Evolutionary conservation across 2,113 vertebrate genomes (phyloP), one percentile per base, ranked within the genome.

Genomic region (Notiomystis cincta): DNA sequence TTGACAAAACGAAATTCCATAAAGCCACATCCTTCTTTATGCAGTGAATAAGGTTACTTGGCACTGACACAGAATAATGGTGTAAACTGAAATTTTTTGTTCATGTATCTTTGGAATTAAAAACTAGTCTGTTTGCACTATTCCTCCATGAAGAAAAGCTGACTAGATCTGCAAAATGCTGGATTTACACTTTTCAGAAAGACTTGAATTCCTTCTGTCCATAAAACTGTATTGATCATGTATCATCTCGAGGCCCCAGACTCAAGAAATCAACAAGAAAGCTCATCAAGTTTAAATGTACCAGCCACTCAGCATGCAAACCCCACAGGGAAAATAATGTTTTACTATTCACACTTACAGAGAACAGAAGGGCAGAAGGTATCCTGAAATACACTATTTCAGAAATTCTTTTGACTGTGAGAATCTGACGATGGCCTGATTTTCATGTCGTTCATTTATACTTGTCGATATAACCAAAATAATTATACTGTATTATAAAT

Each of bases 1-100:
- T 69, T 2, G 2, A 65, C 2, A 57, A 60, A 82, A 61, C 1
- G 3, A 2, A 20, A 9, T 56, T 82, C 24, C 3, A 0, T 37
- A 79, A 58, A 70, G 31, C 1, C 6, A 51, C 57, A 7, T n/a
- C 16, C 8, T 40, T 66, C 38, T 69, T 77, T 20, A 48, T 10
- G 20, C 6, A 71, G 8, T 4, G 5, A 27, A 50, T 22, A 24
- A 38, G 9, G 13, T 66, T 79, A 33, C 6, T 5, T 67, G 20
- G 28, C 9, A 10, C 11, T 44, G 61, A 40, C 45, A 56, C 0
- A 72, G 28, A 38, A 22, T 9, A 77, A 53, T 20, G 14, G 14
- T 35, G 16, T 17, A 78, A 76, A 82, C 2, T n/a, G 4, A 14
- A 60, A 57, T 7, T 44, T 19, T 45, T 73, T 21, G 1, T 33